Evolutionary conservation across 2,888 invertebrate genomes (phyloP).

Genomic region (Conistra vaccinii): DNA sequence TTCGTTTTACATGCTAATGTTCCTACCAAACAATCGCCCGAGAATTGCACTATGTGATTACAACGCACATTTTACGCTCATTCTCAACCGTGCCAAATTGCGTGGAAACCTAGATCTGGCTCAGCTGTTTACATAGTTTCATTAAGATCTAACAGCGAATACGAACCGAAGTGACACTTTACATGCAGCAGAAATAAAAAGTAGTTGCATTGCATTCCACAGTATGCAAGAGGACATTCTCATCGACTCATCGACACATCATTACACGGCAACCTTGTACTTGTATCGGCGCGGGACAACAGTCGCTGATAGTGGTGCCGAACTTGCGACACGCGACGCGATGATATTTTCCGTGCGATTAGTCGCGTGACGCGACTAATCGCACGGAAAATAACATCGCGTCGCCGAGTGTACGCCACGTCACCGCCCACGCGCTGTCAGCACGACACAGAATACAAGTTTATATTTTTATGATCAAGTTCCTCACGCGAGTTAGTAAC

Average conservation of each 20-base stretch:
- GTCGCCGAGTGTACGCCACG: not conserved
- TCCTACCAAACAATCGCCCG: not conserved
- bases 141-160: not conserved
- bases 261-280: not conserved
- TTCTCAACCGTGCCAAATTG: not conserved
- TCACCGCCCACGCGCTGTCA: not conserved
- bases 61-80: not conserved
- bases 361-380: constrained; percentile 24
- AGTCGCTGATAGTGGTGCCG: constrained; percentile 1
- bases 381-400: constrained; percentile 19
- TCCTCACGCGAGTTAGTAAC: not conserved
- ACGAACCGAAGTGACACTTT: not conserved
- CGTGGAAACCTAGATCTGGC: not conserved
- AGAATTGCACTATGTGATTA: not conserved
- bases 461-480: too few species aligned
- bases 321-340: constrained; percentile 15
- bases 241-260: constrained; percentile 4
- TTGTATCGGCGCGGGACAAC: not conserved
- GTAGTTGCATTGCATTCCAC: not conserved
- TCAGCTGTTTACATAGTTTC: not conserved
- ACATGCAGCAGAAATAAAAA: constrained; percentile 1
- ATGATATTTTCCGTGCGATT: too few species aligned
- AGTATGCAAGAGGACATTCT: not conserved
- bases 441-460: not conserved
- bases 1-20: too few species aligned